Evolutionary conservation across 64 coral and sea anemone genomes (phyloP).

Genomic region (Trachythela sp.): DNA sequence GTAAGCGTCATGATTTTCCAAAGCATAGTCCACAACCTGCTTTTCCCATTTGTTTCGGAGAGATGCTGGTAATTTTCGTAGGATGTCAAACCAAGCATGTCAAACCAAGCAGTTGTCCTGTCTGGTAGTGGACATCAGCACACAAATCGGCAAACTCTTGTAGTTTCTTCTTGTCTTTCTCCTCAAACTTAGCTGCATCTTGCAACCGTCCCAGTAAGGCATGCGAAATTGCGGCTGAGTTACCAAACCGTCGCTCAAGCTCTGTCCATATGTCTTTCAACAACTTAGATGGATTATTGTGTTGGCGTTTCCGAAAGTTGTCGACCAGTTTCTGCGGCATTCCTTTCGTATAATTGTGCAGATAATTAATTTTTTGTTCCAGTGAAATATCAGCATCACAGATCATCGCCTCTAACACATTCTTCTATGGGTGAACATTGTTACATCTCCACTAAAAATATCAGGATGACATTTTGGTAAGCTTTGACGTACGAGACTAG

Average conservation of each 20-base stretch:
- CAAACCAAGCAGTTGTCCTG: not conserved
- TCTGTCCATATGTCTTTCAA: constrained; percentile 40
- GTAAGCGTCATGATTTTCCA: not conserved
- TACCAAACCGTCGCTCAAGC: constrained; percentile 49
- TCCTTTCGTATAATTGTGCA: constrained; percentile 45
- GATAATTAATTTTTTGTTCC: constrained; percentile 42
- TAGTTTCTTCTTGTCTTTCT: constrained; percentile 39
- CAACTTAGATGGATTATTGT: constrained; percentile 2
- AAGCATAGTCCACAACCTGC: constrained; percentile 10
- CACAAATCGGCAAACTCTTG: constrained; percentile 4
- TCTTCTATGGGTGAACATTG: constrained; percentile 60
- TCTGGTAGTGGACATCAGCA: constrained; percentile 11
- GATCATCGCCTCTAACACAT: constrained; percentile 28
- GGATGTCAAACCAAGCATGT: constrained; percentile 34
- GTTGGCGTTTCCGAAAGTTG: constrained; percentile 48
- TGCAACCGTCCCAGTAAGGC: constrained; percentile 11
- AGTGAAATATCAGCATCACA: constrained; percentile 18
- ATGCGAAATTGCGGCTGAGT: constrained; percentile 8
- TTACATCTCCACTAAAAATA: constrained; percentile 46
- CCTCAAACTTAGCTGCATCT: not conserved
- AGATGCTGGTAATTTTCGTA: not conserved
- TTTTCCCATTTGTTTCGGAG: constrained; percentile 23
- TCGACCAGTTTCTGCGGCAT: constrained; percentile 42
- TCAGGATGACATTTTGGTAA: constrained; percentile 62
- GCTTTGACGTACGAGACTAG: constrained; percentile 48